phyloP scores from a whole-genome alignment of 1,140 invertebrate species.

The Drosophila littoralis region DNA sequence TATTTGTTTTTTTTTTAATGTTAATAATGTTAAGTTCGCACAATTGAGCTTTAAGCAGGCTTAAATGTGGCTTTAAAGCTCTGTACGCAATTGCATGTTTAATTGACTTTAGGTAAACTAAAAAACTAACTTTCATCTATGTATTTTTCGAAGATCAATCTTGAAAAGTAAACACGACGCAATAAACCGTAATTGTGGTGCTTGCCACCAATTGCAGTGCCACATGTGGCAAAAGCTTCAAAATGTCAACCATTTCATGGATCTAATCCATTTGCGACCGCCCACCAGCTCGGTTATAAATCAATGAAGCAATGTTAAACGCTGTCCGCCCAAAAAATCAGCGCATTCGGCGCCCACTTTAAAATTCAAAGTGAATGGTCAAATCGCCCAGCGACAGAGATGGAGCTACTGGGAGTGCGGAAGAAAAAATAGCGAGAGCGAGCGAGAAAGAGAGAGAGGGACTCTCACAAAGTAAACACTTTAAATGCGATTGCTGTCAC shows the following conservation, averaged over 20 bases:
- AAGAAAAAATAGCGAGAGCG: background rate
- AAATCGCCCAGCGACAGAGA: conserved; percentile 20
- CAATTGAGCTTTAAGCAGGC: no score
- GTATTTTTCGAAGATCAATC: no score
- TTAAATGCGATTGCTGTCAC: conserved; percentile 70
- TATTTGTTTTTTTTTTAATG: no score
- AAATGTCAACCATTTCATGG: conserved; percentile 56
- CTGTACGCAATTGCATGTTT: no score
- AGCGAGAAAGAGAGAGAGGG: background rate
- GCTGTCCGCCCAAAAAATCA: conserved; percentile 46
- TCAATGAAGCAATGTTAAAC: conserved; percentile 46
- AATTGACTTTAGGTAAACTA: no score
- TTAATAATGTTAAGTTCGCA: no score
- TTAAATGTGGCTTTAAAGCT: no score
- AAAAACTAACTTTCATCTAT: no score
- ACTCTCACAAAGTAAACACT: conserved; percentile 58
- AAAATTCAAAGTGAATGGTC: conserved; percentile 56
- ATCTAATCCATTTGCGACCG: conserved; percentile 62
- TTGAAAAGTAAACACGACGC: conserved; percentile 2
- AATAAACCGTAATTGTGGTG: background rate
- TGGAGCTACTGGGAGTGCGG: background rate
- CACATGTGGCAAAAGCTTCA: conserved; percentile 3
- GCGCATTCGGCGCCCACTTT: conserved; percentile 42
- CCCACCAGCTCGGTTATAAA: conserved; percentile 51
- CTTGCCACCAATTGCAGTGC: conserved; percentile 7